phyloP scores from a whole-genome alignment of 2,797 vertebrate species.

The Chromis chromis region DNA sequence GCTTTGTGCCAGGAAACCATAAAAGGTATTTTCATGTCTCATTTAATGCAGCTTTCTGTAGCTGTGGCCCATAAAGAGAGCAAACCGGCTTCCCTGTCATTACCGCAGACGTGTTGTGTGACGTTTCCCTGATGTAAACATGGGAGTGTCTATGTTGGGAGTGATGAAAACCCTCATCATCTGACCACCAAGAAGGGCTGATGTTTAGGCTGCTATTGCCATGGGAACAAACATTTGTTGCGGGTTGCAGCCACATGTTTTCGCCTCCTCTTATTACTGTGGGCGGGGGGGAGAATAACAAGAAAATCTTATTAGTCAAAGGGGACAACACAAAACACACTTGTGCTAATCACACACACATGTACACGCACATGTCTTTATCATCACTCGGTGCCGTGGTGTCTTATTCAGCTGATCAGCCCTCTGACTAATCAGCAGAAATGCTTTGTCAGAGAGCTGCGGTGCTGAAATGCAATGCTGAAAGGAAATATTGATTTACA shows the following conservation, averaged over 20 bases:
- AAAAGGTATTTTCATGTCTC: slow-evolving; percentile 48
- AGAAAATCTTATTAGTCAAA: not conserved
- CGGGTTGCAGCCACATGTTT: not conserved
- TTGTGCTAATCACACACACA: slow-evolving; percentile 12
- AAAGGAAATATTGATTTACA: slow-evolving; percentile 66
- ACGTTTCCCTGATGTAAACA: slow-evolving; percentile 65
- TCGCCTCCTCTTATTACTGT: not conserved
- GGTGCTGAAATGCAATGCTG: slow-evolving; percentile 30
- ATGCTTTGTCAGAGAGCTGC: not conserved
- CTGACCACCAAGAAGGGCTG: slow-evolving; percentile 50
- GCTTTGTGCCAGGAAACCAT: slow-evolving; percentile 47
- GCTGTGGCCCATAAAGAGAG: slow-evolving; percentile 40
- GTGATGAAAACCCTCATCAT: slow-evolving; percentile 63
- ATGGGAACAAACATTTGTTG: slow-evolving; percentile 60
- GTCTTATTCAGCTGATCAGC: slow-evolving; percentile 35
- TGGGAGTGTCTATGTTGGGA: slow-evolving; percentile 49
- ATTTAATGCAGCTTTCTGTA: slow-evolving; percentile 37
- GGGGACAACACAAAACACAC: not conserved
- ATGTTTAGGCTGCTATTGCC: slow-evolving; percentile 65
- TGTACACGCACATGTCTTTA: slow-evolving; percentile 15
- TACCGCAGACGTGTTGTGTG: slow-evolving; percentile 64
- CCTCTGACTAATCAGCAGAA: slow-evolving; percentile 58
- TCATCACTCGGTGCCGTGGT: slow-evolving; percentile 31
- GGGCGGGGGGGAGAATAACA: not conserved
- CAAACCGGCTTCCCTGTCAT: slow-evolving; percentile 55